Evolutionary conservation across 1,140 invertebrate species (phyloP).

Genomic region (Drosophila truncata): DNA sequence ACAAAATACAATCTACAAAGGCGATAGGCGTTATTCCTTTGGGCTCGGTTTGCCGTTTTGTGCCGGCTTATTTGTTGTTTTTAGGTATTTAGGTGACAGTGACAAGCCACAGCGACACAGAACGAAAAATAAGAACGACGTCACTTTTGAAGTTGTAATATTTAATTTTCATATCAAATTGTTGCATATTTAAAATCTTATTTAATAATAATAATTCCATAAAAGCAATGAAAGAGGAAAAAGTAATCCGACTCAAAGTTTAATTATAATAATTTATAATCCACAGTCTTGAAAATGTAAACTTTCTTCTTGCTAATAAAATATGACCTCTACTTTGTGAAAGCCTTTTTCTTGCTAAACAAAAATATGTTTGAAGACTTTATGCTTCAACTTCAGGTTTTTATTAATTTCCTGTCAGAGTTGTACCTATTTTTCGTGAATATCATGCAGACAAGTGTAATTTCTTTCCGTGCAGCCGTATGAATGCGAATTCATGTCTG

Average conservation of each 20-base stretch:
- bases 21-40: slow-evolving; percentile 36
- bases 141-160: not conserved
- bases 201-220: not conserved
- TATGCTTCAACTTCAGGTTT: not conserved
- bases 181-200: not conserved
- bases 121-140: not conserved
- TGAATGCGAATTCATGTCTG: slow-evolving; percentile 16
- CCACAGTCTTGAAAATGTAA: not conserved
- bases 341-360: not conserved
- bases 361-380: not conserved
- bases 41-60: slow-evolving; percentile 23
- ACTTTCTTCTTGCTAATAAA: not conserved
- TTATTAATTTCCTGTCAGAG: not conserved
- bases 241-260: not conserved
- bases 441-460: not conserved
- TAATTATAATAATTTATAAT: not conserved
- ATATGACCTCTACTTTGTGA: not conserved
- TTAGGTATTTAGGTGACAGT: slow-evolving; percentile 56
- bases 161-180: too few species aligned
- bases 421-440: not conserved
- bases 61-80: slow-evolving; percentile 45
- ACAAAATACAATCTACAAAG: slow-evolving; percentile 53
- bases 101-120: slow-evolving; percentile 34
- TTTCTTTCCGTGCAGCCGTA: slow-evolving; percentile 16
- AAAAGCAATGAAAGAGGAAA: not conserved